phyloP scores from a whole-genome alignment of 2,888 invertebrate genomes.

The Xanthia togata region DNA sequence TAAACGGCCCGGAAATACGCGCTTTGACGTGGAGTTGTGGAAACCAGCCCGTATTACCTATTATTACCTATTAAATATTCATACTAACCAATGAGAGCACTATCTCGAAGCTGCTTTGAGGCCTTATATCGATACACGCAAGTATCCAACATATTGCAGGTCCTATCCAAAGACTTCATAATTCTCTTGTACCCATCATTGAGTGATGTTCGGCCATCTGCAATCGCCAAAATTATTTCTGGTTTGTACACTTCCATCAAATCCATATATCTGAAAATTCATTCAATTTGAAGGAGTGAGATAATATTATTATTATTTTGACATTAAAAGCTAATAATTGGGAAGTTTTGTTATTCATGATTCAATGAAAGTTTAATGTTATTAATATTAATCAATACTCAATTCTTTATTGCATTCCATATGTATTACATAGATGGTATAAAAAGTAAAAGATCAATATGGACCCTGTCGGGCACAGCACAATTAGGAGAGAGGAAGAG shows the following conservation, averaged over 20 bases:
- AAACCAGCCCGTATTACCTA: too few species aligned
- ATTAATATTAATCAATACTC: too few species aligned
- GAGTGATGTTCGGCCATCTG: conserved; percentile 94
- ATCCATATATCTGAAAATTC: conserved; percentile 92
- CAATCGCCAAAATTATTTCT: conserved; percentile 95
- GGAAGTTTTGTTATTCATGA: background rate
- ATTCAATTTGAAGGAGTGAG: conserved; percentile 41
- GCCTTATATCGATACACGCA: conserved; percentile 92
- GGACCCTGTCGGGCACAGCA: too few species aligned
- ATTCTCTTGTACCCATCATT: conserved; percentile 93
- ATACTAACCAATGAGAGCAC: conserved; percentile 89
- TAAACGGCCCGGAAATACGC: too few species aligned
- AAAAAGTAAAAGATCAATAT: too few species aligned
- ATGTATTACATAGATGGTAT: too few species aligned
- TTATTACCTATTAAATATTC: too few species aligned
- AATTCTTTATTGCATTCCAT: too few species aligned
- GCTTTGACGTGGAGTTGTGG: too few species aligned
- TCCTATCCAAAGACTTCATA: conserved; percentile 93
- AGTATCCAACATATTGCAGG: conserved; percentile 91
- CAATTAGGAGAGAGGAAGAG: too few species aligned
- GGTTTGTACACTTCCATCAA: conserved; percentile 94
- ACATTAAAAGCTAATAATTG: background rate
- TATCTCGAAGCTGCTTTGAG: conserved; percentile 86
- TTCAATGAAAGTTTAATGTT: background rate
- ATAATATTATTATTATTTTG: too few species aligned